Conservation (phyloP, 2,797 vertebrate species). For the Eurystomus glaucurus region DNA sequence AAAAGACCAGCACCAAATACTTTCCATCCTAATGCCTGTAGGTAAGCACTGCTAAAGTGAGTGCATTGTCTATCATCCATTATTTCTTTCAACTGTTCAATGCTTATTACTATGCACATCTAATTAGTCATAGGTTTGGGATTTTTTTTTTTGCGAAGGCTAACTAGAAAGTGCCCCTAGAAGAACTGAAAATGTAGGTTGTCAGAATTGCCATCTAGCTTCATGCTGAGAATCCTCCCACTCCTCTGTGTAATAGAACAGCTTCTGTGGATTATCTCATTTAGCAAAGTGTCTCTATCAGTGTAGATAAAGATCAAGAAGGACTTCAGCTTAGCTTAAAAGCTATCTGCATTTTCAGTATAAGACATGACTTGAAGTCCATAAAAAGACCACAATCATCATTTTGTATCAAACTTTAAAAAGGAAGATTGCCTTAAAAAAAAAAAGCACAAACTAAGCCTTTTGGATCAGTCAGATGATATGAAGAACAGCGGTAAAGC, state of each 20-base stretch:
- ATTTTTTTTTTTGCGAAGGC: neutral
- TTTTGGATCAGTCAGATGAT: neutral
- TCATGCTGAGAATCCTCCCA: neutral
- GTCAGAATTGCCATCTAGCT: neutral
- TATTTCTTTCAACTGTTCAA: neutral
- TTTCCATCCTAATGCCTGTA: neutral
- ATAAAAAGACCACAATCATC: neutral
- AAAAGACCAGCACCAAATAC: neutral
- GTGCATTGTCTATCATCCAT: accelerated
- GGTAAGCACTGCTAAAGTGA: neutral
- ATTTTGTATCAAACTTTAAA: neutral
- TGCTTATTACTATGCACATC: neutral
- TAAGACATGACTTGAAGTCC: neutral
- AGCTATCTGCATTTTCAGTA: neutral
- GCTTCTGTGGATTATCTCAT: neutral
- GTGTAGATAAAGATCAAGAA: neutral
- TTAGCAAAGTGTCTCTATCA: neutral
- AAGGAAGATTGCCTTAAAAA: neutral
- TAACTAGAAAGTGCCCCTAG: neutral
- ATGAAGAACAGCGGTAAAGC: neutral
- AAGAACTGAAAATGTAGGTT: neutral
- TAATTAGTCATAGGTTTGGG: neutral
- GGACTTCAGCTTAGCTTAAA: neutral
- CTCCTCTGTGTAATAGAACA: neutral
- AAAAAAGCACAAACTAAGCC: neutral